These are phyloP conservation scores for Pelecanus crispus DNA, from an alignment of 2,113 vertebrate genomes.

Conservation along the genomic window DNA sequence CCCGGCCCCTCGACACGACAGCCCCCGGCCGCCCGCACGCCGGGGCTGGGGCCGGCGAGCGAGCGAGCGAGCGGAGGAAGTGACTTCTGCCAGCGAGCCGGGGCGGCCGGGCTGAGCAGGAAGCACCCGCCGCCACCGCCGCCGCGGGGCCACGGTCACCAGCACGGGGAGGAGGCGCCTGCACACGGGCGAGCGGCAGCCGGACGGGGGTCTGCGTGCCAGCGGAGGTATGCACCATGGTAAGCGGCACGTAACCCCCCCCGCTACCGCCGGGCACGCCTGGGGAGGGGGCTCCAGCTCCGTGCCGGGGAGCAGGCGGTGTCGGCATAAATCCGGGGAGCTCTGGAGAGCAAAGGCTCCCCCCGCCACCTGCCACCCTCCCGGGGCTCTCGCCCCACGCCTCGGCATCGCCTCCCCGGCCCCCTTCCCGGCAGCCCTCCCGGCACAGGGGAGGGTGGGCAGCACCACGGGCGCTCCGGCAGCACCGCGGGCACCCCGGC, in stretches of 20 bases:
- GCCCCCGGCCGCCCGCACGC: background rate
- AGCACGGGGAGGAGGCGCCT: background rate
- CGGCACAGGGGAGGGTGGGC: background rate
- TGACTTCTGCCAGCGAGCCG: background rate
- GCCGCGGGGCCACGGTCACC: background rate
- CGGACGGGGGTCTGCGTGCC: background rate
- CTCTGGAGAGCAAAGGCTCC: background rate
- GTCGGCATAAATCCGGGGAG: fast-evolving
- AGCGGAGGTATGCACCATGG: background rate
- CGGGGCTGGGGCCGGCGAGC: background rate
- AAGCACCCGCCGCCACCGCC: background rate
- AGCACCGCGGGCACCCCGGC: background rate
- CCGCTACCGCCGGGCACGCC: background rate
- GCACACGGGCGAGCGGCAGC: background rate
- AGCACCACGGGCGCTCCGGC: background rate
- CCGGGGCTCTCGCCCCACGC: fast-evolving
- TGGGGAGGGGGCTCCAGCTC: background rate
- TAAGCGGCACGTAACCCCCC: background rate
- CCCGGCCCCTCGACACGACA: background rate
- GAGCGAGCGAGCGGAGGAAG: background rate
- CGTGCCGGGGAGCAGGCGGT: background rate
- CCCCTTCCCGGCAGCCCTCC: background rate
- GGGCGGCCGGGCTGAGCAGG: background rate
- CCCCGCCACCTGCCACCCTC: background rate
- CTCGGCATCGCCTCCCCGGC: background rate